These are phyloP conservation scores for Sesamia nonagrioides DNA, from an alignment of 1,140 invertebrate genomes.

Conservation along the genomic window DNA sequence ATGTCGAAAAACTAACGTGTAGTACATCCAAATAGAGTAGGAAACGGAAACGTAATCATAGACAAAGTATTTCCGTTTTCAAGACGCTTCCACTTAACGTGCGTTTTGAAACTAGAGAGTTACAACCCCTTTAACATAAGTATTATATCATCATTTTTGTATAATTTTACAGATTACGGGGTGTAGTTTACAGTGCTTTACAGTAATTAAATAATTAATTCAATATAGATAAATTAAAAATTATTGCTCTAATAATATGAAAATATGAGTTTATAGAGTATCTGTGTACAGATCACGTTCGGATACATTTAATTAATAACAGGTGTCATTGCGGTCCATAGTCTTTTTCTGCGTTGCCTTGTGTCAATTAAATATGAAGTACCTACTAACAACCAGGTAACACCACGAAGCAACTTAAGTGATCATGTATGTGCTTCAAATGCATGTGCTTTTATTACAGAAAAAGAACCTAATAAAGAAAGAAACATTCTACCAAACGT, in stretches of 20 bases:
- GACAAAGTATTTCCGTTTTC: conserved; percentile 46
- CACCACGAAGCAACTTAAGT: too few species aligned
- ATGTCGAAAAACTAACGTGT: not conserved
- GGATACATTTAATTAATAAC: conserved; percentile 1
- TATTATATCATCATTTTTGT: too few species aligned
- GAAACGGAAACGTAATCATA: conserved; percentile 46
- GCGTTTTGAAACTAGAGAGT: conserved; percentile 39
- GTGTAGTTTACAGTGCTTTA: not conserved
- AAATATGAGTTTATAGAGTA: not conserved
- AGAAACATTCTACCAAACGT: too few species aligned
- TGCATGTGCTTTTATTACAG: too few species aligned
- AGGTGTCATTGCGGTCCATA: not conserved
- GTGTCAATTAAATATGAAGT: too few species aligned
- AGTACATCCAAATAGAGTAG: conserved; percentile 46
- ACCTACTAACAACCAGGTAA: too few species aligned
- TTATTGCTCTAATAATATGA: not conserved
- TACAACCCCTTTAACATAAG: too few species aligned
- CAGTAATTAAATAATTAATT: not conserved
- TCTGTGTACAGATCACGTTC: conserved; percentile 16
- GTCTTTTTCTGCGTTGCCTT: too few species aligned
- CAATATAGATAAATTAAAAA: not conserved
- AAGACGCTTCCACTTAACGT: conserved; percentile 29
- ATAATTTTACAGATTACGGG: too few species aligned
- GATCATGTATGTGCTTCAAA: too few species aligned
- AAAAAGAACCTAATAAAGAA: too few species aligned